Conservation (phyloP, 53 echinoderm and acorn worm species). For the Holothuria leucospilota region DNA sequence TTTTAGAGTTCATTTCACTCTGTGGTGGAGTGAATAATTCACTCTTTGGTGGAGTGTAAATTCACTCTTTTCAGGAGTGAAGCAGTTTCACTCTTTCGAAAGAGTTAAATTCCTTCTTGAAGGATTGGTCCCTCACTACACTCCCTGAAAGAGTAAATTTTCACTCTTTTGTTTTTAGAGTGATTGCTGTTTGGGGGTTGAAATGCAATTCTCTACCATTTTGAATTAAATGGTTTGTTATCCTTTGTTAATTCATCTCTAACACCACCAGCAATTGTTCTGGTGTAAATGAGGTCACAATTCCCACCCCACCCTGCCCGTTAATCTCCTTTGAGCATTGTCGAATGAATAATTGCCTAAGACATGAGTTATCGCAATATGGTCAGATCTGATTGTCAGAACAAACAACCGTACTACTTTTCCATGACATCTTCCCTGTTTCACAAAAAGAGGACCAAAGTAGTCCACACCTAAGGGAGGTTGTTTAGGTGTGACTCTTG, state of each 20-base stretch:
- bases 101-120: too few relatives aligned
- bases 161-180: too few relatives aligned
- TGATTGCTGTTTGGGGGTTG: constrained; percentile 61
- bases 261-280: constrained; percentile 46
- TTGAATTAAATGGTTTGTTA: constrained; percentile 1
- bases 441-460: constrained; percentile 50
- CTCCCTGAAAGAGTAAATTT: too few relatives aligned
- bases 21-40: too few relatives aligned
- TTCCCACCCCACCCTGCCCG: constrained; percentile 28
- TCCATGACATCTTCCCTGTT: constrained; percentile 50
- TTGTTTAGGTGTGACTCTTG: constrained; percentile 54
- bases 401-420: constrained; percentile 59
- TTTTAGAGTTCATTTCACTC: too few relatives aligned
- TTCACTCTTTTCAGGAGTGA: too few relatives aligned
- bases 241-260: constrained; percentile 24
- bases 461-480: constrained; percentile 70
- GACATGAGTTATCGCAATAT: constrained; percentile 41
- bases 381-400: constrained; percentile 45
- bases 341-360: constrained; percentile 51
- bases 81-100: too few relatives aligned
- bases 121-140: too few relatives aligned
- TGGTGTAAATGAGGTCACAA: constrained; percentile 40
- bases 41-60: too few relatives aligned
- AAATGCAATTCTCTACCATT: constrained; percentile 61
- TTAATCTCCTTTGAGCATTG: constrained; percentile 33